Percentiles rank a stretch among this genome's conserved stretches.
phyloP scores from a whole-genome alignment of 2,113 vertebrate species.

The Carollia perspicillata region DNA sequence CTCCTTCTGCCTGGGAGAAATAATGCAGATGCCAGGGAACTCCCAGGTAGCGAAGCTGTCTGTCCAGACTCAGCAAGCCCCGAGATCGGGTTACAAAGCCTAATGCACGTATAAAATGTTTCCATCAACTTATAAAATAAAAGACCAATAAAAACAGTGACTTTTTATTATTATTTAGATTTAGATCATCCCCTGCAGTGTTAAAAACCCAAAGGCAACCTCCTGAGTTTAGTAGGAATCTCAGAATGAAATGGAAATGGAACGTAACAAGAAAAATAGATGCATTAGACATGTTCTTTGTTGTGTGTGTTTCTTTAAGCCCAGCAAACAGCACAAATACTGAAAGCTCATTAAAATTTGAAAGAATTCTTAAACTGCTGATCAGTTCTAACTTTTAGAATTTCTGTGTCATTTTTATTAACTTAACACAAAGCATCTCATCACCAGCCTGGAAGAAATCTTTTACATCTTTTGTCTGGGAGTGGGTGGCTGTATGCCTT shows the following conservation, averaged over 20 bases:
- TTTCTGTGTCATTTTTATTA: conserved; percentile 54
- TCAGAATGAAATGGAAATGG: conserved; percentile 43
- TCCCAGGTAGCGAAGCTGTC: conserved; percentile 69
- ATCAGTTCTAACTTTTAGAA: conserved; percentile 35
- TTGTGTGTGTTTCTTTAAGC: conserved; percentile 5
- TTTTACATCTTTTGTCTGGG: conserved; percentile 9
- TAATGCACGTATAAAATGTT: conserved; percentile 70
- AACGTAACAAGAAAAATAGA: background rate
- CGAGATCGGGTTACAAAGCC: conserved; percentile 65
- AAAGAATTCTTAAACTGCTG: conserved; percentile 24
- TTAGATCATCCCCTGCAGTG: conserved; percentile 67
- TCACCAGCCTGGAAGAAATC: background rate
- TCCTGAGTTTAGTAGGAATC: conserved; percentile 35
- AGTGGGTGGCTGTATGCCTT: conserved; percentile 55
- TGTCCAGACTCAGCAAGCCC: conserved; percentile 44
- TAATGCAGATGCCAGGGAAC: conserved; percentile 61
- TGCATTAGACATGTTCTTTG: background rate
- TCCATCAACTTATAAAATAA: conserved; percentile 71
- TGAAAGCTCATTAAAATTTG: conserved; percentile 36
- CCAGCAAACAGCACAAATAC: conserved; percentile 14
- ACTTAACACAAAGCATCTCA: conserved; percentile 1
- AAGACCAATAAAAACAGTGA: conserved; percentile 67
- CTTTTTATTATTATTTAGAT: conserved; percentile 76
- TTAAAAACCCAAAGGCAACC: conserved; percentile 57
- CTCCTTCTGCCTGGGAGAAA: conserved; percentile 53